Percentiles rank a stretch among this genome's conserved stretches.
phyloP scores from a whole-genome alignment of 2,888 invertebrate species.

The Drosophila atroscutellata region DNA sequence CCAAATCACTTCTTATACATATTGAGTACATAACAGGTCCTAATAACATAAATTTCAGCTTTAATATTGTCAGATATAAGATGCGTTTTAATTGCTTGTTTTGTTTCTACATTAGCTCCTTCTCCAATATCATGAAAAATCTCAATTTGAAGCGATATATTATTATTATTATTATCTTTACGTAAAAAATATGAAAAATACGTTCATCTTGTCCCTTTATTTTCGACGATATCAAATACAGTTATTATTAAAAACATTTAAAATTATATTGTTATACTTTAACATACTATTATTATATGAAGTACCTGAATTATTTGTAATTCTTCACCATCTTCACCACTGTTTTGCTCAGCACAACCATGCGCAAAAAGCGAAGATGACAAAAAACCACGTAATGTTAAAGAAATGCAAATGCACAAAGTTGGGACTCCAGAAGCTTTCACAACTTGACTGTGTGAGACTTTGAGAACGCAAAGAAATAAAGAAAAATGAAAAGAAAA shows the following conservation, averaged over 20 bases:
- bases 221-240: background rate
- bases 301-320: background rate
- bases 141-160: background rate
- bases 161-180: background rate
- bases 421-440: conserved; percentile 56
- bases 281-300: background rate
- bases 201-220: background rate
- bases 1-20: background rate
- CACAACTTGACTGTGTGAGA: conserved; percentile 59
- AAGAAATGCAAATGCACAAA: conserved; percentile 57
- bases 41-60: background rate
- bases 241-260: background rate
- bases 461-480: conserved; percentile 30
- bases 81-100: background rate
- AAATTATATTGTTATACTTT: background rate
- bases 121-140: background rate
- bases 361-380: conserved; percentile 29
- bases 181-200: background rate
- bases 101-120: background rate
- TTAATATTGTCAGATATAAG: background rate
- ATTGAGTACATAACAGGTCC: background rate
- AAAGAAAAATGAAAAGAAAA: conserved; percentile 20
- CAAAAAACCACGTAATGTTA: conserved; percentile 30
- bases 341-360: conserved; percentile 18
- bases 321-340: conserved; percentile 34